A percentile compares a stretch with the other conserved stretches of the same genome.
Evolutionary conservation across 2,797 vertebrate genomes (phyloP).

Genomic region (Cyclopterus lumpus): DNA sequence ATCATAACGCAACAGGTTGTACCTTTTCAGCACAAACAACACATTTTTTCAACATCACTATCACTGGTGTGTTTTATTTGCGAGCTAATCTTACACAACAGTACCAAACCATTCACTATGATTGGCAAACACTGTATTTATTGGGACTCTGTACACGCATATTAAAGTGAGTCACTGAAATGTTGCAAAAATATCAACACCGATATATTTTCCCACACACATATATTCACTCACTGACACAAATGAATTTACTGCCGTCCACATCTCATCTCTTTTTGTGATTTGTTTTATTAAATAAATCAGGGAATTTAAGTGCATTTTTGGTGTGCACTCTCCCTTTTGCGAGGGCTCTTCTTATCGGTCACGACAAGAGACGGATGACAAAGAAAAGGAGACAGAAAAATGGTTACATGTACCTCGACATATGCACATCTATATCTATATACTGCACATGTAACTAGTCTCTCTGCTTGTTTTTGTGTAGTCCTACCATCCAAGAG

Average conservation of each 20-base stretch:
- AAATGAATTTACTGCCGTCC: neutral
- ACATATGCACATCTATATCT: neutral
- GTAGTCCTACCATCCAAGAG: conserved; percentile 62
- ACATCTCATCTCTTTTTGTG: neutral
- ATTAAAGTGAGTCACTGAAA: neutral
- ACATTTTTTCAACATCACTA: neutral
- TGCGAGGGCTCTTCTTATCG: neutral
- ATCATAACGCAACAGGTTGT: neutral
- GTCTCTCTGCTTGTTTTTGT: conserved; percentile 30
- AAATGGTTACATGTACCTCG: neutral
- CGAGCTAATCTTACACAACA: neutral
- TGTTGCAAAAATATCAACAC: neutral
- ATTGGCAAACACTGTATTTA: neutral
- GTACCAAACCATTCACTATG: conserved; percentile 4
- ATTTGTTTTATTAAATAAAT: neutral
- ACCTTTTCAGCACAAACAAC: conserved; percentile 11
- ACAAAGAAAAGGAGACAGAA: neutral
- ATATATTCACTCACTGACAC: neutral
- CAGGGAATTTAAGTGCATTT: neutral
- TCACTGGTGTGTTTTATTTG: conserved; percentile 14
- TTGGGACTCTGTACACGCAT: neutral
- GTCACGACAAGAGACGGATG: neutral
- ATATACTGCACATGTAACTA: neutral
- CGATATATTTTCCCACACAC: neutral
- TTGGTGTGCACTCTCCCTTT: neutral